These are phyloP conservation scores for Alfaro cultratus DNA, from an alignment of 2,797 vertebrate species.

Conservation along the genomic window DNA sequence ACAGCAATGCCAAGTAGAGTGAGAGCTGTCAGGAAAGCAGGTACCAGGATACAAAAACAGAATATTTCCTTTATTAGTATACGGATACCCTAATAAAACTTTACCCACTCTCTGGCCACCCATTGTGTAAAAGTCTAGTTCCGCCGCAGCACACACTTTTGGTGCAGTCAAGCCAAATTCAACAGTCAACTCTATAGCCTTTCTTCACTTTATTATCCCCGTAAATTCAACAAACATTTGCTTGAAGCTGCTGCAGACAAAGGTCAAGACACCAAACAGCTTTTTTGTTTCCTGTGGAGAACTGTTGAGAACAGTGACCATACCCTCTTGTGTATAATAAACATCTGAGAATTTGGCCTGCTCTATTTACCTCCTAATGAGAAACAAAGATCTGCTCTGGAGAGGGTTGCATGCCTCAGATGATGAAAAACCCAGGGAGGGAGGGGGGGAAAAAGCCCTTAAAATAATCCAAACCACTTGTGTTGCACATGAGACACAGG, in stretches of 20 bases:
- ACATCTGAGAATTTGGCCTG: slow-evolving; percentile 76
- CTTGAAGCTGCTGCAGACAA: slow-evolving; percentile 61
- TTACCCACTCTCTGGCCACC: background rate
- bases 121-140: background rate
- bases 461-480: slow-evolving; percentile 80
- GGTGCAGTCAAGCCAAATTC: slow-evolving; percentile 29
- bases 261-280: slow-evolving; percentile 66
- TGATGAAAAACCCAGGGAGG: slow-evolving; percentile 66
- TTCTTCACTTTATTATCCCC: slow-evolving; percentile 49
- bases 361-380: slow-evolving; percentile 79
- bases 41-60: background rate
- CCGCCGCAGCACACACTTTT: slow-evolving; percentile 21
- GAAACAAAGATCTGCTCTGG: slow-evolving; percentile 80
- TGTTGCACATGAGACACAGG: slow-evolving; percentile 58
- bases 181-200: slow-evolving; percentile 30
- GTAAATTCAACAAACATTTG: slow-evolving; percentile 55
- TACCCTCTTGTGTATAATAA: slow-evolving; percentile 77
- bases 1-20: background rate
- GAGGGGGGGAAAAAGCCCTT: slow-evolving; percentile 41
- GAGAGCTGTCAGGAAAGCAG: background rate
- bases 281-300: slow-evolving; percentile 48
- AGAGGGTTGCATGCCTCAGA: slow-evolving; percentile 75
- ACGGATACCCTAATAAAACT: background rate
- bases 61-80: background rate
- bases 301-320: slow-evolving; percentile 70